phyloP scores from a whole-genome alignment of 1,140 invertebrate species.

The Diprion similis region DNA sequence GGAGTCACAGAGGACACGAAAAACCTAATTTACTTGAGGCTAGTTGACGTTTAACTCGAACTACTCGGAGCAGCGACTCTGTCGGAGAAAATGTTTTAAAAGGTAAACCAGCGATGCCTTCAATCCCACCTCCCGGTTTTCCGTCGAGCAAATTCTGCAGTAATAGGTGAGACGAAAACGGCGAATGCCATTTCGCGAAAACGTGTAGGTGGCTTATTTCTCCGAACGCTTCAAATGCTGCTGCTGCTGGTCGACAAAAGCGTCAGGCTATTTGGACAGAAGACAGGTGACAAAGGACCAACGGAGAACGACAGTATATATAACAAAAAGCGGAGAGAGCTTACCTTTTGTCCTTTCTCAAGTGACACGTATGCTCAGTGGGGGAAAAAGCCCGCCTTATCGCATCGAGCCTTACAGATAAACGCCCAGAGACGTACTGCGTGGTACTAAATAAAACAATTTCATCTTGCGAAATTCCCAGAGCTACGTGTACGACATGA shows the following conservation, averaged over 20 bases:
- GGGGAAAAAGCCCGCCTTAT: not conserved
- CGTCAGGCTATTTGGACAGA: not conserved
- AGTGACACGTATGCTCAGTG: not conserved
- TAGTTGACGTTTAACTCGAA: too few relatives aligned
- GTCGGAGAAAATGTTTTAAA: too few relatives aligned
- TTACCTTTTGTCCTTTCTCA: not conserved
- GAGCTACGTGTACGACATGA: too few relatives aligned
- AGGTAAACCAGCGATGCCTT: too few relatives aligned
- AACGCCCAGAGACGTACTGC: not conserved
- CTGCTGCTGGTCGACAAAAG: not conserved
- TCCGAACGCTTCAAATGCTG: not conserved
- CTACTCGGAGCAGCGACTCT: too few relatives aligned
- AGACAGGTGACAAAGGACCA: not conserved
- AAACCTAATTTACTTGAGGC: too few relatives aligned
- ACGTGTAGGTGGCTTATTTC: not conserved
- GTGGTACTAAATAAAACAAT: not conserved
- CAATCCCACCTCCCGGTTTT: too few relatives aligned
- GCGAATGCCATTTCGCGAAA: too few relatives aligned
- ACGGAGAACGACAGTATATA: not conserved
- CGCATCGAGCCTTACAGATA: not conserved
- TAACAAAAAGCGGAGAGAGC: not conserved
- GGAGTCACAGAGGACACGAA: too few relatives aligned
- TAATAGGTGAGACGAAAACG: too few relatives aligned
- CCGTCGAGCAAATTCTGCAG: too few relatives aligned
- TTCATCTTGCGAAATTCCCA: not conserved